Conservation (phyloP, 2,113 vertebrate species). For the Nothoprocta pentlandii region DNA sequence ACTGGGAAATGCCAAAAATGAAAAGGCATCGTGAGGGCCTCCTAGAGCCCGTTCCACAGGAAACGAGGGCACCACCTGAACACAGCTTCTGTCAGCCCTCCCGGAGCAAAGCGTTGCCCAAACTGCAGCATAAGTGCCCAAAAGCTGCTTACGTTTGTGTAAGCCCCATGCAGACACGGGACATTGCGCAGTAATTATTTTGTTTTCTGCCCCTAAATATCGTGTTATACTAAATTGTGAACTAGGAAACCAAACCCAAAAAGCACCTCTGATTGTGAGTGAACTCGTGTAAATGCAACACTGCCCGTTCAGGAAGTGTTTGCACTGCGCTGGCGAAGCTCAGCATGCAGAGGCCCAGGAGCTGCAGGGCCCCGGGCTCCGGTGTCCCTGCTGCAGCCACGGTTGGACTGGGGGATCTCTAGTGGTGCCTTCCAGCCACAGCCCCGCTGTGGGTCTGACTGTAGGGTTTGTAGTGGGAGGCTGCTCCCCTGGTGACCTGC, state of each 20-base stretch:
- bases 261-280: not conserved
- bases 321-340: not conserved
- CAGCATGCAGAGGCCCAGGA: no score
- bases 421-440: no score
- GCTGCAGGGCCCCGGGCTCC: no score
- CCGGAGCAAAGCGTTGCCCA: not conserved
- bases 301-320: not conserved
- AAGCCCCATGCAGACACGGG: not conserved
- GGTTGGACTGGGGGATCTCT: no score
- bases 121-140: not conserved
- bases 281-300: not conserved
- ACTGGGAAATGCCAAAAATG: not conserved
- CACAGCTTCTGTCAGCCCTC: not conserved
- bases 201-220: no score
- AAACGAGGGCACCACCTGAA: not conserved
- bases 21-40: not conserved
- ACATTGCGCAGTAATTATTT: not conserved
- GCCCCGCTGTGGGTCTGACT: no score
- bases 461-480: no score
- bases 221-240: no score
- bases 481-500: no score
- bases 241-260: not conserved
- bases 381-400: no score
- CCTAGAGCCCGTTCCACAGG: accelerated
- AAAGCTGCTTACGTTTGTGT: not conserved